These are phyloP conservation scores for Ascaphus truei DNA, from an alignment of 2,113 vertebrate genomes.

Conservation along the genomic window DNA sequence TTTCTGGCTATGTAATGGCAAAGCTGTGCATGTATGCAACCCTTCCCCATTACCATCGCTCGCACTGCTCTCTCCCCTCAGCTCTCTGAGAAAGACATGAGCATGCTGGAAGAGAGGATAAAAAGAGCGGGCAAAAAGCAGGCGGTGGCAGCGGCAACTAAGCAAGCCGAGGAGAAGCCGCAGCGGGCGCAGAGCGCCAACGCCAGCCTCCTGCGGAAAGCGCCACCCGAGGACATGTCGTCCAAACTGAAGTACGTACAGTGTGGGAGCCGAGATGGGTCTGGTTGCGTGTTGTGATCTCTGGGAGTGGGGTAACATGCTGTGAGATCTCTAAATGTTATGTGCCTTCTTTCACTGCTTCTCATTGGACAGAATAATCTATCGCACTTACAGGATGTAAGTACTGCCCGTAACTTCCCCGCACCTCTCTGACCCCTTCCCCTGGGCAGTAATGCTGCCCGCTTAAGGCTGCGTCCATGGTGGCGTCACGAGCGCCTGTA, in stretches of 20 bases:
- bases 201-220: slow-evolving; percentile 77
- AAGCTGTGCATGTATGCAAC: too few relatives aligned
- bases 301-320: slow-evolving; percentile 63
- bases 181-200: slow-evolving; percentile 69
- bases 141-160: slow-evolving; percentile 59
- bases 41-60: too few relatives aligned
- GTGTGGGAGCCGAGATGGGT: neutral
- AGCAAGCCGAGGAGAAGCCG: slow-evolving; percentile 72
- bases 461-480: too few relatives aligned
- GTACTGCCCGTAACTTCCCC: slow-evolving; percentile 66
- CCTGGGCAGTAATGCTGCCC: too few relatives aligned
- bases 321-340: slow-evolving; percentile 74
- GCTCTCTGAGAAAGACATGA: slow-evolving; percentile 98
- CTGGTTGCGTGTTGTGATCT: slow-evolving; percentile 42
- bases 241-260: slow-evolving; percentile 95
- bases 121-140: slow-evolving; percentile 93
- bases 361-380: slow-evolving; percentile 98
- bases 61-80: slow-evolving; percentile 41
- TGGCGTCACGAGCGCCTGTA: too few relatives aligned
- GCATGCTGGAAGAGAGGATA: slow-evolving; percentile 96
- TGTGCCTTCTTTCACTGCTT: slow-evolving; percentile 85
- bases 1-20: too few relatives aligned
- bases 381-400: slow-evolving; percentile 99
- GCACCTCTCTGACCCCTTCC: neutral
- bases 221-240: slow-evolving; percentile 82